Evolutionary conservation across 2,888 invertebrate genomes (phyloP), one percentile per base, ranked within the genome.

Genomic region (Mythimna pallens): DNA sequence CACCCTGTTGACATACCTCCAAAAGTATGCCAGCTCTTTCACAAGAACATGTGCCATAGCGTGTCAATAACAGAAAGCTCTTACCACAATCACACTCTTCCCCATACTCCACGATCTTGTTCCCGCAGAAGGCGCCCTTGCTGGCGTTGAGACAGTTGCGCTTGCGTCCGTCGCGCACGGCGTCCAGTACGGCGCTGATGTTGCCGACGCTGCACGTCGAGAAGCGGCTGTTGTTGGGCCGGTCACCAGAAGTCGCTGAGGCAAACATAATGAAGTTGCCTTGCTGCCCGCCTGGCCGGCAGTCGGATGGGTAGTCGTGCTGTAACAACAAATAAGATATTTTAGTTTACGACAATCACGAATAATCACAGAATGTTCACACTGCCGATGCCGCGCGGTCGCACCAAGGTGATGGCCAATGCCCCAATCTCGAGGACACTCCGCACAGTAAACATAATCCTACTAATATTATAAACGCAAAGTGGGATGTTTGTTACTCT

Each of bases 211-310:
- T 99, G 95, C 99, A 99, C 30, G 97, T 97, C 0, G 99, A 99
- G 97, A 99, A 99, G 91, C 99, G 98, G 89, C 99, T 99, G 96
- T 99, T 99, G 96, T 99, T 99, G 14, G 98, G 98, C 70, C 99
- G 97, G 96, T 99, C 99, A 66, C 99, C 99, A 80, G 99, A 99
- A 0, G 99, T 99, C 12, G 99, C 99, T 65, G 99, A 99, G 22
- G 99, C 99, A 94, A 99, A 99, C 99, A 99, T 99, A 89, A 99
- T 99, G 95, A 97, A 99, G 97, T 99, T 99, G 72, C 99, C 99
- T 82, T 97, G 97, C 52, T 98, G 97, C 12, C 99, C 98, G 74
- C 99, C 99, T 1, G 99, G 99, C 78, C 99, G 97, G 93, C 98
- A 99, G 88, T 99, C 98, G 30, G 97, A 97, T 0, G 99, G 99